Evolutionary conservation across 2,113 vertebrate genomes (phyloP).

Genomic region (Meleagris gallopavo): DNA sequence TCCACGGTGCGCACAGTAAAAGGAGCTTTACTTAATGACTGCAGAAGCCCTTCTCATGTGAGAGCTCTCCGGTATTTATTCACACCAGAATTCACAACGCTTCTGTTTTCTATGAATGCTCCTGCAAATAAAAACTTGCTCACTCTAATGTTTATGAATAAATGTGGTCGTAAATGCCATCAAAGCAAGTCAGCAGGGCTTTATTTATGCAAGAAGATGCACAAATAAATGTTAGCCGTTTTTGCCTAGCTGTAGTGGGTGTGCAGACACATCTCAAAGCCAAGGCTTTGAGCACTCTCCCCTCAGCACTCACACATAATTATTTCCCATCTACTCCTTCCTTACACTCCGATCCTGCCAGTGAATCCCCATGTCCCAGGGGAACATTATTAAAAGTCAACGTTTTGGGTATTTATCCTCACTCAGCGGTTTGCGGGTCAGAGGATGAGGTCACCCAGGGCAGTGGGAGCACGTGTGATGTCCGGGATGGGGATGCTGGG

Average conservation of each 20-base stretch:
- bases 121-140: slow-evolving; percentile 73
- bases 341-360: background rate
- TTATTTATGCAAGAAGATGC: slow-evolving; percentile 67
- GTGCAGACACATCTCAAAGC: background rate
- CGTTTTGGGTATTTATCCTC: background rate
- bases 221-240: slow-evolving; percentile 69
- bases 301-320: background rate
- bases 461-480: background rate
- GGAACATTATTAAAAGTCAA: background rate
- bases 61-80: slow-evolving; percentile 64
- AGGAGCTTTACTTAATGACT: slow-evolving; percentile 65
- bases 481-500: background rate
- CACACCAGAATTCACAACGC: slow-evolving; percentile 60
- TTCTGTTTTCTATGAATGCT: slow-evolving; percentile 60
- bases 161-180: slow-evolving; percentile 66
- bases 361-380: background rate
- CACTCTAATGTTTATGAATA: slow-evolving; percentile 69
- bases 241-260: slow-evolving; percentile 28
- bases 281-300: background rate
- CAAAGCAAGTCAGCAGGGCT: slow-evolving; percentile 69
- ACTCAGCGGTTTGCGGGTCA: background rate
- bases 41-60: slow-evolving; percentile 36
- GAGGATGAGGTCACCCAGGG: background rate
- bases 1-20: slow-evolving; percentile 54
- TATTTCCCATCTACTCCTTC: background rate